A percentile compares a stretch with the other conserved stretches of the same genome.
Evolutionary conservation across 2,797 vertebrate genomes (phyloP).

Genomic region (Rhinatrema bivittatum): DNA sequence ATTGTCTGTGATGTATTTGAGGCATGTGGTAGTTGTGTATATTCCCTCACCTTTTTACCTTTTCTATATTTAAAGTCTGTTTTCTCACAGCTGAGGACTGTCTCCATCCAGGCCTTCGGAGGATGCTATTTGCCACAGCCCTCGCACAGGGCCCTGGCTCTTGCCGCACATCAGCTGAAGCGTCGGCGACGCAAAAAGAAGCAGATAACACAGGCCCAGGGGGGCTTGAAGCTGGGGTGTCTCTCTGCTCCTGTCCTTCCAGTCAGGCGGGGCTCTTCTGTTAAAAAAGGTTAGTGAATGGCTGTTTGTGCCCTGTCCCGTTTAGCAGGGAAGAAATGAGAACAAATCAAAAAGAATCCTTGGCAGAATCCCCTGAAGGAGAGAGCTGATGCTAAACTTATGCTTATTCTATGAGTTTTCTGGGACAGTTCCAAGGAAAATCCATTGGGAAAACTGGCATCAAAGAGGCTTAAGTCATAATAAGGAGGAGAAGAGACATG

Average conservation of each 20-base stretch:
- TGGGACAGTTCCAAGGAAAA: no score
- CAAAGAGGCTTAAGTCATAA: no score
- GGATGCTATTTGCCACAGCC: conserved; percentile 91
- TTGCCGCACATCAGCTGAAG: conserved; percentile 94
- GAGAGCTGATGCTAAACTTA: no score
- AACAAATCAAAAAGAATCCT: no score
- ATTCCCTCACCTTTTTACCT: not conserved
- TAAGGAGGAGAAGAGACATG: no score
- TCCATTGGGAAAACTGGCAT: no score
- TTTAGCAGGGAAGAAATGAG: not conserved
- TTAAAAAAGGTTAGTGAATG: conserved; percentile 78
- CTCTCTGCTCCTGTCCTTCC: conserved; percentile 73
- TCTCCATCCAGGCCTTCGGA: conserved; percentile 85
- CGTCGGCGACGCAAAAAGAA: conserved; percentile 83
- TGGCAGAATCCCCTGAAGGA: no score
- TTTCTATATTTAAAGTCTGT: conserved; percentile 59
- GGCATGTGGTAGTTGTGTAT: no score
- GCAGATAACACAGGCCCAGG: conserved; percentile 59
- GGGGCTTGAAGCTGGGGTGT: conserved; percentile 58
- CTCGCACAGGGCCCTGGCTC: conserved; percentile 84
- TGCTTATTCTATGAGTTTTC: no score
- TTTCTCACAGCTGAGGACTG: conserved; percentile 86
- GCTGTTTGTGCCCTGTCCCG: no score
- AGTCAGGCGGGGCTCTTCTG: conserved; percentile 67
- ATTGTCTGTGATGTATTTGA: no score